These are phyloP conservation scores for Metellina segmentata DNA, from an alignment of 2,888 invertebrate species.

Conservation along the genomic window DNA sequence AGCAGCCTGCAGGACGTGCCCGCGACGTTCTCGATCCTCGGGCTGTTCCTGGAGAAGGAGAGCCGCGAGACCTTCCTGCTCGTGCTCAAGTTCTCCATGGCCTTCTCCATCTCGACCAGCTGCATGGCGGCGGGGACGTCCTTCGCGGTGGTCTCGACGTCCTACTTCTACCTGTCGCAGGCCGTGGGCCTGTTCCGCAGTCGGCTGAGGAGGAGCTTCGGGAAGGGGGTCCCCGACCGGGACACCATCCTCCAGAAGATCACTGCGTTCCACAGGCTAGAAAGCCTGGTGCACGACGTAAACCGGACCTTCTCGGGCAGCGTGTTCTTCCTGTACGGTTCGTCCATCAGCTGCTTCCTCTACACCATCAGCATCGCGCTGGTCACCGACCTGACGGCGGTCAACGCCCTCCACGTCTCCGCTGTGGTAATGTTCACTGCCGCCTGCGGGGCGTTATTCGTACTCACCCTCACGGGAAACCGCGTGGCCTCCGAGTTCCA, in stretches of 20 bases:
- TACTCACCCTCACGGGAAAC: constrained; percentile 9
- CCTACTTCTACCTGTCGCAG: constrained; percentile 38
- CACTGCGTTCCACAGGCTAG: constrained; percentile 3
- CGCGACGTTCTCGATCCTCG: background rate
- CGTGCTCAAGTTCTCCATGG: background rate
- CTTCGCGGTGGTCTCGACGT: constrained; percentile 1
- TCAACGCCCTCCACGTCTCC: background rate
- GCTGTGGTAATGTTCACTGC: background rate
- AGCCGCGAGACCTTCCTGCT: background rate
- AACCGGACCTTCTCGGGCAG: constrained; percentile 9
- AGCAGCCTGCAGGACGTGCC: background rate
- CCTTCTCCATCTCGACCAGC: background rate
- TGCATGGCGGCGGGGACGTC: background rate
- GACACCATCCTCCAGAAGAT: constrained; percentile 16
- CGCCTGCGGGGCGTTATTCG: background rate
- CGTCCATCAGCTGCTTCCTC: constrained; percentile 37
- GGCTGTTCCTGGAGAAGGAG: background rate
- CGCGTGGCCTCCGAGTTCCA: background rate
- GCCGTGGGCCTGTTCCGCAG: background rate
- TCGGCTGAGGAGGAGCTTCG: constrained; percentile 22
- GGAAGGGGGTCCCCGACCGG: background rate
- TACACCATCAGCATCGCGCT: constrained; percentile 5
- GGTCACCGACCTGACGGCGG: no score
- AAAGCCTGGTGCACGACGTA: background rate
- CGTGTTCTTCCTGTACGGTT: constrained; percentile 26